Percentiles rank a stretch among this genome's conserved stretches.
phyloP scores from a whole-genome alignment of 1,140 invertebrate species.

The Orchesella cincta region DNA sequence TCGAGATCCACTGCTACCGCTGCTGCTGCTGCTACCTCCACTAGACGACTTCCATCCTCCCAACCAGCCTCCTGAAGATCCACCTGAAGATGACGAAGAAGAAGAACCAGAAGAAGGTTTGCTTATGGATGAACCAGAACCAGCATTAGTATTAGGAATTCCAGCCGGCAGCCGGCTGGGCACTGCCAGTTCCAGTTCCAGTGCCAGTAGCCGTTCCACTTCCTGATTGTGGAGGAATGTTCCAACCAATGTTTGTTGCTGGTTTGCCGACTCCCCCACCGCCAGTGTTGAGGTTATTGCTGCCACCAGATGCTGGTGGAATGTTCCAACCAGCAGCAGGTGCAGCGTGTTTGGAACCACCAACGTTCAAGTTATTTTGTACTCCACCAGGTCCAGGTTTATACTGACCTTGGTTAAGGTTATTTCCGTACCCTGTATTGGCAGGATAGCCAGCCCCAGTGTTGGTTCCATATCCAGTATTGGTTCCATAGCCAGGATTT shows the following conservation, averaged over 20 bases:
- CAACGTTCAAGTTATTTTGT: conserved; percentile 29
- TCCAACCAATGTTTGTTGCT: conserved; percentile 44
- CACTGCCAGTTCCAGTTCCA: conserved; percentile 3
- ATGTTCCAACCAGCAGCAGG: conserved; percentile 42
- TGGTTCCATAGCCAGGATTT: conserved; percentile 27
- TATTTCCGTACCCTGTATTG: conserved; percentile 31
- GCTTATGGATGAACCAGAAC: background rate
- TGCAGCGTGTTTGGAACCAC: background rate
- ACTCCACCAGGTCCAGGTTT: conserved; percentile 3
- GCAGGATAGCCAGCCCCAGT: conserved; percentile 36
- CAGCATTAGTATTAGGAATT: conserved; percentile 28
- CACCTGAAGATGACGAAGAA: background rate
- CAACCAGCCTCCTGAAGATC: background rate
- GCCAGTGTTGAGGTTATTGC: conserved; percentile 32
- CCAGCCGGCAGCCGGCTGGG: background rate
- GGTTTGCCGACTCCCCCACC: conserved; percentile 3
- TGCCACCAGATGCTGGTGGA: conserved; percentile 23
- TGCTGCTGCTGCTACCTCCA: background rate
- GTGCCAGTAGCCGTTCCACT: background rate
- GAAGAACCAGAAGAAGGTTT: conserved; percentile 25
- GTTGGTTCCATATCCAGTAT: conserved; percentile 36
- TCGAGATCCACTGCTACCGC: background rate
- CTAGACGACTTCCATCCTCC: background rate
- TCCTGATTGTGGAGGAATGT: conserved; percentile 17
- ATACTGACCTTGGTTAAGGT: background rate